phyloP scores from a whole-genome alignment of 2,113 vertebrate genomes.

The Alexandromys fortis region DNA sequence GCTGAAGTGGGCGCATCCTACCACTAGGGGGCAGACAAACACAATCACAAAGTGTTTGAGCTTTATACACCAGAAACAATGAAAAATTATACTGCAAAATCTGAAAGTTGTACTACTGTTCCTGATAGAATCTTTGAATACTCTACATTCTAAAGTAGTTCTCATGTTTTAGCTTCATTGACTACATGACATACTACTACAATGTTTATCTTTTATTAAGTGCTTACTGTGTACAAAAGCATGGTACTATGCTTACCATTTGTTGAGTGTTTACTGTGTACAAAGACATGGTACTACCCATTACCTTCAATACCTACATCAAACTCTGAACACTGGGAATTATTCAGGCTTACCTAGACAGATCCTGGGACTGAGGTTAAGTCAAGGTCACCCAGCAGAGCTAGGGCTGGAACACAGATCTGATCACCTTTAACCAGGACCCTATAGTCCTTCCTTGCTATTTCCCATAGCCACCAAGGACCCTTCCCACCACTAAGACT shows the following conservation, averaged over 20 bases:
- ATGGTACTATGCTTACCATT: neutral
- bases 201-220: neutral
- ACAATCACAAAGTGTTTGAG: neutral
- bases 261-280: neutral
- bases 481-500: fast-evolving
- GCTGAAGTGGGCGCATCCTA: neutral
- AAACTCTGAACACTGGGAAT: neutral
- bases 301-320: neutral
- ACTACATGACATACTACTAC: neutral
- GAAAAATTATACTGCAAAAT: neutral
- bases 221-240: neutral
- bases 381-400: neutral
- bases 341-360: neutral
- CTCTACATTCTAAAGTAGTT: neutral
- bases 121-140: neutral
- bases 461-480: neutral
- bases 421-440: neutral
- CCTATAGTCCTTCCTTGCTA: neutral
- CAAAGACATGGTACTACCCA: neutral
- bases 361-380: neutral
- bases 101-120: neutral
- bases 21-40: conserved; percentile 74
- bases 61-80: neutral
- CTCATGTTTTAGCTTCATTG: neutral
- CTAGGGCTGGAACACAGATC: fast-evolving